A percentile compares a stretch with the other conserved stretches of the same genome.
These are phyloP conservation scores for Meteorus colon DNA, from an alignment of 2,888 invertebrate genomes.

Conservation along the genomic window DNA sequence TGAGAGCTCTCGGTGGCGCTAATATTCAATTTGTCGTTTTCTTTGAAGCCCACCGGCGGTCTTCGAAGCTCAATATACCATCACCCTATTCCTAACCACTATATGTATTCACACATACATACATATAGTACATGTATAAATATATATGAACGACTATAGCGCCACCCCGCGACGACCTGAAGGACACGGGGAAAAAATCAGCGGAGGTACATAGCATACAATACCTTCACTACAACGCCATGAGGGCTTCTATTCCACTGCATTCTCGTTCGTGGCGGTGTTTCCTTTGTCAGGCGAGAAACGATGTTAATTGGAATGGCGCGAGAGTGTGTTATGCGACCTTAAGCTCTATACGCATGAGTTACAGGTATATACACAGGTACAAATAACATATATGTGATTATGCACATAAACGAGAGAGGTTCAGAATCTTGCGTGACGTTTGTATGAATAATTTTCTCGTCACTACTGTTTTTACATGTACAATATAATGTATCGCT, in stretches of 20 bases:
- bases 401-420: background rate
- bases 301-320: slow-evolving; percentile 45
- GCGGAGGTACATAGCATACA: slow-evolving; percentile 21
- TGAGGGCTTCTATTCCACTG: slow-evolving; percentile 29
- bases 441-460: slow-evolving; percentile 4
- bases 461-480: background rate
- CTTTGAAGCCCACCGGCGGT: slow-evolving; percentile 24
- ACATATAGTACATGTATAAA: slow-evolving; percentile 26
- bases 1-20: slow-evolving; percentile 30
- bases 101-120: background rate
- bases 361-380: background rate
- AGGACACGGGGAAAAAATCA: slow-evolving; percentile 12
- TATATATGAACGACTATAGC: slow-evolving; percentile 29
- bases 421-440: slow-evolving; percentile 14
- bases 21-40: slow-evolving; percentile 48
- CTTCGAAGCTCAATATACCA: slow-evolving; percentile 30
- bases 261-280: slow-evolving; percentile 23
- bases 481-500: background rate
- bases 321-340: slow-evolving; percentile 18
- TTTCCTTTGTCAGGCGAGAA: slow-evolving; percentile 44
- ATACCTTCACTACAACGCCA: slow-evolving; percentile 18
- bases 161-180: slow-evolving; percentile 27
- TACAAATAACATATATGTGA: background rate
- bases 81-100: slow-evolving; percentile 25
- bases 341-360: slow-evolving; percentile 16